A percentile compares a stretch with the other conserved stretches of the same genome.
These are phyloP conservation scores for Zosterops japonicus DNA, from an alignment of 2,113 vertebrate genomes.

Conservation along the genomic window DNA sequence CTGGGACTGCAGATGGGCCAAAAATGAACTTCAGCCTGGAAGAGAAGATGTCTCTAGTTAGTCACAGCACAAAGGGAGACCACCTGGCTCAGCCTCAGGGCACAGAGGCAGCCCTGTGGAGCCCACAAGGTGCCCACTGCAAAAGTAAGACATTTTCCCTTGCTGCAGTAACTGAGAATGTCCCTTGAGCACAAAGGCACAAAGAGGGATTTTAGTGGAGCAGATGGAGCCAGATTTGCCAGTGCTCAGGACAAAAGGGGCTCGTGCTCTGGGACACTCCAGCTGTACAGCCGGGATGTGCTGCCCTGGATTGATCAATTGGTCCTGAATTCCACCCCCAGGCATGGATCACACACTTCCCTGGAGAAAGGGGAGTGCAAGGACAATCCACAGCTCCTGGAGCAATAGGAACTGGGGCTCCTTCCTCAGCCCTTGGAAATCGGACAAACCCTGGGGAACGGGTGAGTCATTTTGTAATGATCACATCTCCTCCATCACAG, in stretches of 20 bases:
- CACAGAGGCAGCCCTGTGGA: background rate
- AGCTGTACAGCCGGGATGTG: background rate
- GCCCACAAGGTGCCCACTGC: background rate
- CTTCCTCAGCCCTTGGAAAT: background rate
- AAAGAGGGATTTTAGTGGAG: background rate
- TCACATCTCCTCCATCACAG: background rate
- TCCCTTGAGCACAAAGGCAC: background rate
- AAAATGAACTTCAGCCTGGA: slow-evolving; percentile 90
- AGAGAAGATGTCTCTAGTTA: background rate
- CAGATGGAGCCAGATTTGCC: accelerated
- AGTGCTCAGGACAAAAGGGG: background rate
- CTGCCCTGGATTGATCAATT: background rate
- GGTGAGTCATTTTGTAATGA: background rate
- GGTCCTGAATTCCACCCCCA: background rate
- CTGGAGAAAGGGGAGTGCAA: background rate
- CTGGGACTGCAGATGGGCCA: slow-evolving; percentile 84
- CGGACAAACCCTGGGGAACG: background rate
- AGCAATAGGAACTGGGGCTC: background rate
- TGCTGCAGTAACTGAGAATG: background rate
- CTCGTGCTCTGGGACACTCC: background rate
- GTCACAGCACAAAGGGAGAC: background rate
- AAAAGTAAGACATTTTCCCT: background rate
- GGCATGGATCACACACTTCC: background rate
- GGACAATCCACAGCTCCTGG: background rate
- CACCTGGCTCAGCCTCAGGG: background rate